Evolutionary conservation across 2,888 invertebrate species (phyloP).

Genomic region (Alsophila aescularia): DNA sequence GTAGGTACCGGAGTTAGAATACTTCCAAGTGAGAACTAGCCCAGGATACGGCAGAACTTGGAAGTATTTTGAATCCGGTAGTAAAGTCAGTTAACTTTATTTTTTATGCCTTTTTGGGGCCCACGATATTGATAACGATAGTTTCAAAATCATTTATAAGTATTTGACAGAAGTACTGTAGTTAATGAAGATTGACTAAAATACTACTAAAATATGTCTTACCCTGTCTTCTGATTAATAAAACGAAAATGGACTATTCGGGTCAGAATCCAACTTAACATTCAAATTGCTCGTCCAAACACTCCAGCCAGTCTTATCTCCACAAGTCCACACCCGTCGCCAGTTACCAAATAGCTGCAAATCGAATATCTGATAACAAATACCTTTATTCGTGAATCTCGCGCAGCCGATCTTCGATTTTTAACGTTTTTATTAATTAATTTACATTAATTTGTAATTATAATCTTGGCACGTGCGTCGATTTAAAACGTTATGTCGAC

Average conservation of each 20-base stretch:
- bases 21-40: too few relatives aligned
- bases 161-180: too few relatives aligned
- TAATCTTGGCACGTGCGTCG: slow-evolving; percentile 36
- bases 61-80: too few relatives aligned
- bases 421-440: slow-evolving; percentile 36
- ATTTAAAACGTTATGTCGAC: slow-evolving; percentile 12
- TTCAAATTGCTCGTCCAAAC: slow-evolving; percentile 6
- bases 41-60: too few relatives aligned
- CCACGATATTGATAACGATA: too few relatives aligned
- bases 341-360: slow-evolving; percentile 15
- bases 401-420: slow-evolving; percentile 6
- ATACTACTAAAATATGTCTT: too few relatives aligned
- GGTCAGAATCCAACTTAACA: background rate
- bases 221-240: too few relatives aligned
- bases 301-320: slow-evolving; percentile 1
- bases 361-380: slow-evolving; percentile 16
- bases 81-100: too few relatives aligned
- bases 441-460: slow-evolving; percentile 40
- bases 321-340: background rate
- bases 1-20: too few relatives aligned
- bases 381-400: slow-evolving; percentile 4
- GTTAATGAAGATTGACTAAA: too few relatives aligned
- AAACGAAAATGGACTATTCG: background rate
- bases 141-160: too few relatives aligned
- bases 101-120: too few relatives aligned